Conservation (phyloP, 2,888 invertebrate species). For the Metacarcinus magister region DNA sequence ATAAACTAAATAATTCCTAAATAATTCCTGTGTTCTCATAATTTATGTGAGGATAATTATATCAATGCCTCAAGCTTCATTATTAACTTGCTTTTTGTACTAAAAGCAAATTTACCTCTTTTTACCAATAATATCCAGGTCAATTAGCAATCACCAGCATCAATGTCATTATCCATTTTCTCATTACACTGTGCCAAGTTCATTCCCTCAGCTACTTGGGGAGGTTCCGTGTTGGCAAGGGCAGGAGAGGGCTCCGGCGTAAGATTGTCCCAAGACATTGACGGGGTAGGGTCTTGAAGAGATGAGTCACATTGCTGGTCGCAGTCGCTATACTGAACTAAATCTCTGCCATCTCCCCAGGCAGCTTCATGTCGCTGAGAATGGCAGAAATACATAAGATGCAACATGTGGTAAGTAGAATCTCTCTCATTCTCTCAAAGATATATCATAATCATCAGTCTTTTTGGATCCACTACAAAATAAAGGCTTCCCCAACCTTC, state of each 20-base stretch:
- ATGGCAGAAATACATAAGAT: neutral
- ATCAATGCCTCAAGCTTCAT: too few relatives aligned
- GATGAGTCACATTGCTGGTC: neutral
- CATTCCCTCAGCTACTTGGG: neutral
- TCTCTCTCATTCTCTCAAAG: too few relatives aligned
- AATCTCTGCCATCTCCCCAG: neutral
- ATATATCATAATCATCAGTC: too few relatives aligned
- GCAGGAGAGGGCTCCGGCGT: neutral
- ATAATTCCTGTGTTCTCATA: too few relatives aligned
- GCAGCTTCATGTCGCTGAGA: neutral
- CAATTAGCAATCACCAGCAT: neutral
- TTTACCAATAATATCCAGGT: too few relatives aligned
- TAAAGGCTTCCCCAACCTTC: too few relatives aligned
- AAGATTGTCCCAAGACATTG: slow-evolving; percentile 36
- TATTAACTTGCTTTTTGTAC: too few relatives aligned
- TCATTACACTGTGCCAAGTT: neutral
- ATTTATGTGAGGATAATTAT: too few relatives aligned
- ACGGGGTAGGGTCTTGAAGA: neutral
- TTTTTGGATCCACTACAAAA: too few relatives aligned
- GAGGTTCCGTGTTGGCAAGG: neutral
- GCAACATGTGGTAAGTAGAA: neutral
- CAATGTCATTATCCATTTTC: neutral
- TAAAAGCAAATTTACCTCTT: too few relatives aligned
- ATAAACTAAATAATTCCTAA: too few relatives aligned
- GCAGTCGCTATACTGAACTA: neutral